Conservation (phyloP, 2,888 invertebrate genomes). For the Pachliopta kotzebuea region DNA sequence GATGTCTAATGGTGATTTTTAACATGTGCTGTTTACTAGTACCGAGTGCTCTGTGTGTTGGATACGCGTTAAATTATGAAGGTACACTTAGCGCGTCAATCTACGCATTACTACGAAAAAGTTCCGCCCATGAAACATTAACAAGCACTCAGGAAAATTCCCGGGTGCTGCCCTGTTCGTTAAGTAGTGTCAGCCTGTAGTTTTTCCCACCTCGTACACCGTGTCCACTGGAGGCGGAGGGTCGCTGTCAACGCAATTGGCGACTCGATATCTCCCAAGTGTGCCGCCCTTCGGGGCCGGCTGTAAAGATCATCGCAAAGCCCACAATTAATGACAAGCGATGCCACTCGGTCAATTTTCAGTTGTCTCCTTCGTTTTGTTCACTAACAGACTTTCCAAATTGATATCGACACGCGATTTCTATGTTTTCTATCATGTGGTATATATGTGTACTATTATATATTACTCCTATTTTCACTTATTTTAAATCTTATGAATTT, state of each 20-base stretch:
- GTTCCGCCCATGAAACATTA: conserved; percentile 80
- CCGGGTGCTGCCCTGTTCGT: conserved; percentile 71
- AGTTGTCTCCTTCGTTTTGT: conserved; percentile 71
- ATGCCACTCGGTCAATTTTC: conserved; percentile 68
- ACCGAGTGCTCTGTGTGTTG: conserved; percentile 53
- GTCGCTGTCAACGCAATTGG: conserved; percentile 77
- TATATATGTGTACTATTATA: no score
- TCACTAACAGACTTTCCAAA: conserved; percentile 55
- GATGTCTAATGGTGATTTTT: conserved; percentile 35
- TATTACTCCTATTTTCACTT: no score
- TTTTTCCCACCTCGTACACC: conserved; percentile 74
- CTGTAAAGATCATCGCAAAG: conserved; percentile 72
- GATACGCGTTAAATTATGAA: conserved; percentile 77
- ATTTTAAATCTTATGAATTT: no score
- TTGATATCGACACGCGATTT: conserved; percentile 53
- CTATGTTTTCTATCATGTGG: conserved; percentile 45
- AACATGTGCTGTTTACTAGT: conserved; percentile 44
- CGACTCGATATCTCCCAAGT: conserved; percentile 74
- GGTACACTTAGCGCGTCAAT: conserved; percentile 77
- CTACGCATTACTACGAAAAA: conserved; percentile 75
- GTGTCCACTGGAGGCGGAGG: conserved; percentile 64
- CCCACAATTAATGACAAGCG: conserved; percentile 78
- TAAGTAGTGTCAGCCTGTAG: conserved; percentile 78
- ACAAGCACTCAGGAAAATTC: conserved; percentile 80
- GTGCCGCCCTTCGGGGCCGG: conserved; percentile 64